These are phyloP conservation scores for Turritopsis rubra DNA, from an alignment of 30 jellyfish, hydroid and myxozoan genomes.

Conservation along the genomic window DNA sequence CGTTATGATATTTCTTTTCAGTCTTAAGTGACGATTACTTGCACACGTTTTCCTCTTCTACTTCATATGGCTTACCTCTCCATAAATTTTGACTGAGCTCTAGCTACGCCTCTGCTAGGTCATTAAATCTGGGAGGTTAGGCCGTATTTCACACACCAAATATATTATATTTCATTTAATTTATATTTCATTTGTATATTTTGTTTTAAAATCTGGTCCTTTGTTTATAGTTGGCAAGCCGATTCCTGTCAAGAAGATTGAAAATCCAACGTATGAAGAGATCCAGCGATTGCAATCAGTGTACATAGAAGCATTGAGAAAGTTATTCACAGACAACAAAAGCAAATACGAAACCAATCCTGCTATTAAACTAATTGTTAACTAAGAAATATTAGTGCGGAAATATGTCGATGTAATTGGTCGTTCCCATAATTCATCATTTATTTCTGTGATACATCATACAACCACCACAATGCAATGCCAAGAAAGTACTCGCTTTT, in stretches of 20 bases:
- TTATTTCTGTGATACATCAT: no score
- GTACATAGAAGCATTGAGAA: constrained; percentile 39
- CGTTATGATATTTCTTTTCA: no score
- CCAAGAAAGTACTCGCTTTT: no score
- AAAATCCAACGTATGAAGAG: constrained; percentile 72
- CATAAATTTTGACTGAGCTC: no score
- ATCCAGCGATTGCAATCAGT: constrained; percentile 37
- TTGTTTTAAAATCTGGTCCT: no score
- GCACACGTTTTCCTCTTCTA: no score
- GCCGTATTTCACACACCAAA: not conserved
- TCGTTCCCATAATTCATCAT: not conserved
- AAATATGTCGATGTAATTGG: not conserved
- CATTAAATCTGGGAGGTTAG: no score
- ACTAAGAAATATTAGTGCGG: not conserved
- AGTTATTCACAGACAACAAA: constrained; percentile 58
- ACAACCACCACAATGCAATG: no score
- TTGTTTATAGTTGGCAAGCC: constrained; percentile 70
- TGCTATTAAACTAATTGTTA: constrained; percentile 1
- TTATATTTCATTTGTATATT: not conserved
- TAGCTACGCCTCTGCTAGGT: no score
- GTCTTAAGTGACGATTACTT: no score
- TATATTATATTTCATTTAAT: not conserved
- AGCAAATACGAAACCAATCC: constrained; percentile 32
- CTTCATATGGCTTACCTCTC: no score
- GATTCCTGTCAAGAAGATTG: constrained; percentile 43